phyloP scores from a whole-genome alignment of 2,888 invertebrate genomes.

The Theristus sp. region DNA sequence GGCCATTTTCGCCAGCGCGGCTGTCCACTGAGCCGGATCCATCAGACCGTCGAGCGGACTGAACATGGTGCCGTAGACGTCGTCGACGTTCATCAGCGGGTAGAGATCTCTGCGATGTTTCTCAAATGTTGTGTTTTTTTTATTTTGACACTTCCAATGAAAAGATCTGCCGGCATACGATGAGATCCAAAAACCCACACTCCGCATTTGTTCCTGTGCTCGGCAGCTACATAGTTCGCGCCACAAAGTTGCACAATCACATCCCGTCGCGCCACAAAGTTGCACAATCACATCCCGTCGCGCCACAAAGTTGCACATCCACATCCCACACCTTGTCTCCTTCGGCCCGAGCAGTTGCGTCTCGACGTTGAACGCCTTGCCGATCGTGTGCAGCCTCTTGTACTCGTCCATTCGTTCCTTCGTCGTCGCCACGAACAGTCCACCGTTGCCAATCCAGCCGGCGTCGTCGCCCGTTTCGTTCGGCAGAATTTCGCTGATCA shows the following conservation, averaged over 20 bases:
- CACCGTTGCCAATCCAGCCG: constrained; percentile 74
- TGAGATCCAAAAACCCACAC: no score
- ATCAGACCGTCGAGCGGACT: constrained; percentile 62
- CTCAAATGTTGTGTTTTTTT: neutral
- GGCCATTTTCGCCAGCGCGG: constrained; percentile 51
- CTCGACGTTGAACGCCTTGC: constrained; percentile 56
- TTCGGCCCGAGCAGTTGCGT: constrained; percentile 50
- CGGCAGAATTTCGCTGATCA: constrained; percentile 48
- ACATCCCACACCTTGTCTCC: constrained; percentile 51
- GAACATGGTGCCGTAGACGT: constrained; percentile 56
- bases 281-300: no score
- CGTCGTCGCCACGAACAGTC: constrained; percentile 61
- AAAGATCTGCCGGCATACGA: no score
- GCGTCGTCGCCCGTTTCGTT: constrained; percentile 45
- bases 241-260: no score
- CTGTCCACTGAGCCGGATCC: constrained; percentile 61
- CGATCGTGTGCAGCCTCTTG: constrained; percentile 53
- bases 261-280: no score
- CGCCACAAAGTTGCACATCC: no score
- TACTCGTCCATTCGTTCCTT: constrained; percentile 64
- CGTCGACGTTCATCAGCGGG: constrained; percentile 53
- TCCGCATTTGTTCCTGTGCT: no score
- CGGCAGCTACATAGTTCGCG: no score
- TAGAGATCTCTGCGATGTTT: constrained; percentile 40
- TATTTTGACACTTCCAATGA: neutral